These are phyloP conservation scores for Euplexia lucipara DNA, from an alignment of 2,888 invertebrate species.

Conservation along the genomic window DNA sequence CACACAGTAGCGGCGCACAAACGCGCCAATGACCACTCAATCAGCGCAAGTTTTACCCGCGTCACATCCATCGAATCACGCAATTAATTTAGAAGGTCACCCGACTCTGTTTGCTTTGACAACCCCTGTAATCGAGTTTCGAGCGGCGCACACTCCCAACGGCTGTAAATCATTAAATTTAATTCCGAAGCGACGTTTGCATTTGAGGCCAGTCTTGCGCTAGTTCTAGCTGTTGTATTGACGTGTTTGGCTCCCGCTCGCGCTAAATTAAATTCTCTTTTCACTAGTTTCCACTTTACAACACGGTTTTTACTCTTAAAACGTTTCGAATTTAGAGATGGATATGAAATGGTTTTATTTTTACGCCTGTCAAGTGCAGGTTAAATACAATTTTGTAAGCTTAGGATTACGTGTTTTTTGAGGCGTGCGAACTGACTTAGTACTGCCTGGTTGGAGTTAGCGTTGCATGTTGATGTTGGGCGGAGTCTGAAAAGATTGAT, in stretches of 20 bases:
- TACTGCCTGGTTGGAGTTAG: not conserved
- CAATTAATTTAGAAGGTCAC: constrained; percentile 79
- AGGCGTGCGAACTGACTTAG: constrained; percentile 21
- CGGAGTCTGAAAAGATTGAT: constrained; percentile 36
- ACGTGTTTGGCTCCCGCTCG: constrained; percentile 51
- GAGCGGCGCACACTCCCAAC: constrained; percentile 62
- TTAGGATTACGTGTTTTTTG: constrained; percentile 21
- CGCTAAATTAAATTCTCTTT: constrained; percentile 59
- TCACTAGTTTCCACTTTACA: constrained; percentile 41
- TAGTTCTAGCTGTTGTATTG: constrained; percentile 62
- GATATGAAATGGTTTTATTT: constrained; percentile 45
- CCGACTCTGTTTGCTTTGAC: constrained; percentile 77
- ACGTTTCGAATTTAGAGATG: constrained; percentile 44
- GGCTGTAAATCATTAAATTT: constrained; percentile 81
- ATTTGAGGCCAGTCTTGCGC: constrained; percentile 68
- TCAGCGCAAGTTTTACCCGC: constrained; percentile 68
- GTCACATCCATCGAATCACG: constrained; percentile 71
- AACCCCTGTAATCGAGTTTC: constrained; percentile 77
- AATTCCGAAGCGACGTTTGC: constrained; percentile 74
- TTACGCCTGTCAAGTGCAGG: constrained; percentile 37
- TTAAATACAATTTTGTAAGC: constrained; percentile 27
- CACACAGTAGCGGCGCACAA: constrained; percentile 52
- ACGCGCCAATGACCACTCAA: constrained; percentile 68
- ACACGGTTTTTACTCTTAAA: constrained; percentile 44
- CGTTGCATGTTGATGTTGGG: constrained; percentile 26